Percentiles rank a stretch among this genome's conserved stretches.
phyloP scores from a whole-genome alignment of 2,797 vertebrate genomes.

The Myiotriccus ornatus region DNA sequence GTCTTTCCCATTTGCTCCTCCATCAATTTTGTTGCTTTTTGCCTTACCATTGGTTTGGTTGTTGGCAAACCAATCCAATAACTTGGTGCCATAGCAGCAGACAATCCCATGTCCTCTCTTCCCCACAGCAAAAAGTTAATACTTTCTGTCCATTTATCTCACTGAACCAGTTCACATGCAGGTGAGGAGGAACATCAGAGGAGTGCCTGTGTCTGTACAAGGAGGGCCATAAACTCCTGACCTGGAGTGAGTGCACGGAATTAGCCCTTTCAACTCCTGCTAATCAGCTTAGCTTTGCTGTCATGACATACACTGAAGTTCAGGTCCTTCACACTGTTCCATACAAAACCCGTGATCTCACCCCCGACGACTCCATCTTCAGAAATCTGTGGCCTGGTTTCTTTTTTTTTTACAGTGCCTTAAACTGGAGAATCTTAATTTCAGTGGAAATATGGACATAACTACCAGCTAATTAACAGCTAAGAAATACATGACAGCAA shows the following conservation, averaged over 20 bases:
- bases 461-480: neutral
- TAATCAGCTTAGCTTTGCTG: neutral
- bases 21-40: neutral
- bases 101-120: neutral
- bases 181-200: neutral
- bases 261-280: neutral
- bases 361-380: neutral
- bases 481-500: neutral
- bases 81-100: neutral
- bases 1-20: neutral
- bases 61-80: neutral
- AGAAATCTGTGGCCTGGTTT: neutral
- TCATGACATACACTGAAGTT: neutral
- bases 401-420: neutral
- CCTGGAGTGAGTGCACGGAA: neutral
- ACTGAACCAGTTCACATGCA: rapidly evolving
- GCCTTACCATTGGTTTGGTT: neutral
- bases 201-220: neutral
- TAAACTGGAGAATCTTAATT: neutral
- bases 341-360: neutral
- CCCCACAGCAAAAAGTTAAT: neutral
- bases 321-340: neutral
- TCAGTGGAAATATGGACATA: neutral
- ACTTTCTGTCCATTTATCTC: neutral
- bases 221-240: neutral